Evolutionary conservation across 2,797 vertebrate species (phyloP).

Genomic region (Epinephelus coioides): DNA sequence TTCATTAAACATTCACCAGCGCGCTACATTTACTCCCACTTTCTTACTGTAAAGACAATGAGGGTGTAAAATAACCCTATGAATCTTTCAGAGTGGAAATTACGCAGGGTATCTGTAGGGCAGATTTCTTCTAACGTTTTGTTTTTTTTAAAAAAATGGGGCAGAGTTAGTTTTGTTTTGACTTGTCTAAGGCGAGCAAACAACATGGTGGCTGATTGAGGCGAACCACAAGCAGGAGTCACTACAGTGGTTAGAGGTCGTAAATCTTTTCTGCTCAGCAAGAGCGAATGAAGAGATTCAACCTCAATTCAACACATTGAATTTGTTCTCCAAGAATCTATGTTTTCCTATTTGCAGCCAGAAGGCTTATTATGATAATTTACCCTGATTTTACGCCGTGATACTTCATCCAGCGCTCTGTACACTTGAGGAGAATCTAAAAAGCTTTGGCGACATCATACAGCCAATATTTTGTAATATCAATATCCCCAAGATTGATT

Average conservation of each 20-base stretch:
- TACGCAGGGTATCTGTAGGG: background rate
- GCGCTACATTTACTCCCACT: conserved; percentile 38
- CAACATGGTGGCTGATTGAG: conserved; percentile 39
- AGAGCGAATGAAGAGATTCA: background rate
- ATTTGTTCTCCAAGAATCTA: background rate
- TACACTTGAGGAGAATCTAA: background rate
- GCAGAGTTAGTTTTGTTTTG: conserved; percentile 25
- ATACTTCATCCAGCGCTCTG: conserved; percentile 8
- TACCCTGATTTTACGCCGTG: conserved; percentile 3
- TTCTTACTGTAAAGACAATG: conserved; percentile 42
- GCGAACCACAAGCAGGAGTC: conserved; percentile 42
- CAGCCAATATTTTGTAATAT: conserved; percentile 27
- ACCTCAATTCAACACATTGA: background rate
- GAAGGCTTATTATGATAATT: conserved; percentile 10
- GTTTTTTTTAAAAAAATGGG: background rate
- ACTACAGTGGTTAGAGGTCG: conserved; percentile 14
- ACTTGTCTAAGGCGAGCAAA: conserved; percentile 27
- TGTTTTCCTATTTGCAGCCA: conserved; percentile 14
- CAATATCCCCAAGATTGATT: conserved; percentile 27
- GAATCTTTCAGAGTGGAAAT: conserved; percentile 70
- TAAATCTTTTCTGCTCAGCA: conserved; percentile 42
- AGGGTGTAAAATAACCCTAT: conserved; percentile 67
- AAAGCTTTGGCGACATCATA: conserved; percentile 3
- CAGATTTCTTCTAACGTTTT: conserved; percentile 24
- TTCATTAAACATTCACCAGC: conserved; percentile 73